A percentile compares a stretch with the other conserved stretches of the same genome.
These are phyloP conservation scores for Halocynthia roretzi DNA, from an alignment of 23 tunicate species.

Conservation along the genomic window DNA sequence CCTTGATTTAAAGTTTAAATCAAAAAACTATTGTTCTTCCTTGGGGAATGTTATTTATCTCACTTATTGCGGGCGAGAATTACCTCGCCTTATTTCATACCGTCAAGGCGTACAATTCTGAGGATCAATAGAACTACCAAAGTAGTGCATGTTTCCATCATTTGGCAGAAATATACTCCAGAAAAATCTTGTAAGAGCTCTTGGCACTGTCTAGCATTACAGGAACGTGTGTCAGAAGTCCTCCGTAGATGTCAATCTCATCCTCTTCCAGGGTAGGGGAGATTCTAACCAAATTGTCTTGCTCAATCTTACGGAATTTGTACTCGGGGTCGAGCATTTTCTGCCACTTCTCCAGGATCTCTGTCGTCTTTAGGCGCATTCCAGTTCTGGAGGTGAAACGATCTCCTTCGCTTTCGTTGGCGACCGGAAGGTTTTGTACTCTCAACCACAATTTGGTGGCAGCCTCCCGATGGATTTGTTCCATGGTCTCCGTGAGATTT, in stretches of 20 bases:
- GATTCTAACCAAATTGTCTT: constrained; percentile 9
- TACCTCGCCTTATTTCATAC: too few relatives aligned
- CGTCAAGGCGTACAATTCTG: too few relatives aligned
- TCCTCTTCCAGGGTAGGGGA: constrained; percentile 12
- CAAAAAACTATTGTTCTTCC: too few relatives aligned
- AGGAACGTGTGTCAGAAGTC: constrained; percentile 55
- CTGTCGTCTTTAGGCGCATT: constrained; percentile 37
- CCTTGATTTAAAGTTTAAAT: too few relatives aligned
- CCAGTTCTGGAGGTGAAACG: constrained; percentile 41
- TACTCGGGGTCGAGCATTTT: constrained; percentile 59
- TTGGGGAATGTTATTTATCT: too few relatives aligned
- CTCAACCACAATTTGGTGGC: constrained; percentile 54
- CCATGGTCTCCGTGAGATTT: constrained; percentile 58
- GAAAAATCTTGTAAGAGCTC: constrained; percentile 26
- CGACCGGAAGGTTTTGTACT: constrained; percentile 29
- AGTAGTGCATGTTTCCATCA: too few relatives aligned
- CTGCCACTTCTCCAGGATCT: constrained; percentile 56
- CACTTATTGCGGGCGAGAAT: too few relatives aligned
- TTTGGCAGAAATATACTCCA: too few relatives aligned
- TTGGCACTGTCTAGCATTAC: constrained; percentile 47
- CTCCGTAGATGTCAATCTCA: constrained; percentile 53
- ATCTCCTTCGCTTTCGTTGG: constrained; percentile 39
- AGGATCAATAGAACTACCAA: too few relatives aligned
- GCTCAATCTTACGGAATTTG: constrained; percentile 28
- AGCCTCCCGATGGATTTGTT: constrained; percentile 62